phyloP scores from a whole-genome alignment of 2,888 invertebrate genomes.

The Torymus auratus region DNA sequence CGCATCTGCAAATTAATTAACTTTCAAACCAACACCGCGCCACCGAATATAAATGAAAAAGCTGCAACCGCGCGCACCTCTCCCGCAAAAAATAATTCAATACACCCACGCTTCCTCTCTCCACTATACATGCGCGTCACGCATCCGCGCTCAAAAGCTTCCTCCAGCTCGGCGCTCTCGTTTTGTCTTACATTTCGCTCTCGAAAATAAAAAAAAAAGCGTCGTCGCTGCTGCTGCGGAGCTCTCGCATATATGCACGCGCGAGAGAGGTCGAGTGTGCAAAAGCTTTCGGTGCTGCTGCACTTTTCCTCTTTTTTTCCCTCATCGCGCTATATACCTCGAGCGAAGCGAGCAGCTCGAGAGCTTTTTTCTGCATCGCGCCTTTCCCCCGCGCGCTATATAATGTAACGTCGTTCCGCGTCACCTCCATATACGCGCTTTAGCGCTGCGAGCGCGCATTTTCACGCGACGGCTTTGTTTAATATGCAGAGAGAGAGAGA shows the following conservation, averaged over 20 bases:
- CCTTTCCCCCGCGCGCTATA: constrained; percentile 59
- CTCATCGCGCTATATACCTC: not conserved
- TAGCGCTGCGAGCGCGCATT: constrained; percentile 32
- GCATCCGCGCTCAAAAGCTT: constrained; percentile 20
- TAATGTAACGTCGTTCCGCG: constrained; percentile 41
- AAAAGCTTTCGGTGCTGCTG: not conserved
- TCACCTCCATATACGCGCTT: constrained; percentile 32
- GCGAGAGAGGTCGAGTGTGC: not conserved
- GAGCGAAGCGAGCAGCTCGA: constrained; percentile 59
- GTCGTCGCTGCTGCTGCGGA: too few relatives aligned
- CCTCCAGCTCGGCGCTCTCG: constrained; percentile 2
- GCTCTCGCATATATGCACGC: not conserved
- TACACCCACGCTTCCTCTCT: too few relatives aligned
- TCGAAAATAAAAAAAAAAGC: constrained; percentile 18
- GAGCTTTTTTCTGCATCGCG: constrained; percentile 70
- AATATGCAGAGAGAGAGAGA: constrained; percentile 32
- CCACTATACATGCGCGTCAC: not conserved
- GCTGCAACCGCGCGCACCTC: too few relatives aligned
- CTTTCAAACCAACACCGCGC: too few relatives aligned
- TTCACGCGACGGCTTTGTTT: constrained; percentile 31
- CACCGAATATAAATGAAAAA: too few relatives aligned
- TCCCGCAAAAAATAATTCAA: too few relatives aligned
- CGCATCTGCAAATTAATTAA: too few relatives aligned
- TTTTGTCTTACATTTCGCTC: constrained; percentile 50
- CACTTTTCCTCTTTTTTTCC: not conserved